Conservation (phyloP, 2,113 vertebrate genomes). For the Ctenomys sociabilis region DNA sequence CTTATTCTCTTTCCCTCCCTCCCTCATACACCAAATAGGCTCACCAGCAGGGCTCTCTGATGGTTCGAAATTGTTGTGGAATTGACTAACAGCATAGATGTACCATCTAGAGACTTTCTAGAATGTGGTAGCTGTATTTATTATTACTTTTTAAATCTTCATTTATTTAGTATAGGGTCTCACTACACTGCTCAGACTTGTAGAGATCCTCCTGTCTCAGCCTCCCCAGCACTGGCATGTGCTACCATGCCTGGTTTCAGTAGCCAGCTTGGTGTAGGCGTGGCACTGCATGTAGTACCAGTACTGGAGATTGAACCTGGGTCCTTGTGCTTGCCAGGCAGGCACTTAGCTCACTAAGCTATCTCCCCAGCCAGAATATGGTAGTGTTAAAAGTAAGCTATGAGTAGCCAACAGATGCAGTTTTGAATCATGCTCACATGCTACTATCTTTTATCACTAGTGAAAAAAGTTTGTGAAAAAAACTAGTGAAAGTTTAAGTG, state of each 20-base stretch:
- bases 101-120: conserved; percentile 9
- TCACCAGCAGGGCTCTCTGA: not conserved
- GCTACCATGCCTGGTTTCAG: too few relatives aligned
- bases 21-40: not conserved
- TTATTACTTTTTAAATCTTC: too few relatives aligned
- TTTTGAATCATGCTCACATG: not conserved
- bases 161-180: too few relatives aligned
- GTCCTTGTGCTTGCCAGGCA: too few relatives aligned
- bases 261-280: too few relatives aligned
- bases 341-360: too few relatives aligned
- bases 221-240: too few relatives aligned
- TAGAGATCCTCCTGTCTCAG: too few relatives aligned
- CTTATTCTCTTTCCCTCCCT: not conserved
- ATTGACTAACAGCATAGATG: not conserved
- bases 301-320: too few relatives aligned
- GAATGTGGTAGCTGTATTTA: not conserved
- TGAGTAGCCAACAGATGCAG: not conserved
- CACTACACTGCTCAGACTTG: too few relatives aligned
- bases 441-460: conserved; percentile 25
- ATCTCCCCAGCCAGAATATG: not conserved
- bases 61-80: not conserved
- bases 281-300: too few relatives aligned
- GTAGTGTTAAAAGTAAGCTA: conserved; percentile 20
- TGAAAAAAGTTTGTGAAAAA: too few relatives aligned
- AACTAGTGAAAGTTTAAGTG: not conserved